Base-by-base conservation (phyloP, 2,888 invertebrate genomes). In the Reticulitermes lucifugus region DNA sequence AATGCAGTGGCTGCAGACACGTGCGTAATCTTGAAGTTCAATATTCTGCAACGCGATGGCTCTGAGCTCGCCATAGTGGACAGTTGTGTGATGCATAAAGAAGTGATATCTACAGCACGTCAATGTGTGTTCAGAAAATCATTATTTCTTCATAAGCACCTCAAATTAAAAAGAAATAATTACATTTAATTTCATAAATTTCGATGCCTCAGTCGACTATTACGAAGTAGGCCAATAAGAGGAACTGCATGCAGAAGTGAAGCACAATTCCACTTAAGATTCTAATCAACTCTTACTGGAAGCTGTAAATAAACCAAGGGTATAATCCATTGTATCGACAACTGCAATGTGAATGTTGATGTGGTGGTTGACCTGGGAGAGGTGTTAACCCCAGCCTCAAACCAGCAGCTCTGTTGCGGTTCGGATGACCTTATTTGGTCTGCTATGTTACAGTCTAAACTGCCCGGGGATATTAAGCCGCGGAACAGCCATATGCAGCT, bases 1-100 rank as follows among this genome's bases (percentile, higher is more conserved):
- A 65, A n/a, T 21, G 21, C 60, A 77, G 77, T 43, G 10, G 10
- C 43, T 12, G 46, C 6, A 43, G 77, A 43, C 79, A 79, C 79
- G 79, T 79, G 79, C 29, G 79, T 51, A 79, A 79, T 77, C 51
- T 35, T 35, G 25, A 77, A 79, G 79, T 51, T 21, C 79, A 14
- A 79, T n/a, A 79, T 79, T 79, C 79, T 79, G 18, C 79, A 21
- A 55, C 51, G 12, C 7, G 79, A n/a, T 79, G 25, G 79, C 51
- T 79, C 79, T 55, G 29, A 55, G 79, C 4, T 79, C 46, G 79
- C 79, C 79, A 51, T 55, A 12, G 51, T 14, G 29, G 51, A 55
- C 22, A 79, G 25, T 25, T 25, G n/a, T 25, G 25, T 65, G n/a
- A 25, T 55, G 55, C 12, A 55, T 18, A 12, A 46, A 46, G 46